Base-by-base conservation (phyloP, 2,888 invertebrate genomes). In the Holacanthella duospinosa region DNA sequence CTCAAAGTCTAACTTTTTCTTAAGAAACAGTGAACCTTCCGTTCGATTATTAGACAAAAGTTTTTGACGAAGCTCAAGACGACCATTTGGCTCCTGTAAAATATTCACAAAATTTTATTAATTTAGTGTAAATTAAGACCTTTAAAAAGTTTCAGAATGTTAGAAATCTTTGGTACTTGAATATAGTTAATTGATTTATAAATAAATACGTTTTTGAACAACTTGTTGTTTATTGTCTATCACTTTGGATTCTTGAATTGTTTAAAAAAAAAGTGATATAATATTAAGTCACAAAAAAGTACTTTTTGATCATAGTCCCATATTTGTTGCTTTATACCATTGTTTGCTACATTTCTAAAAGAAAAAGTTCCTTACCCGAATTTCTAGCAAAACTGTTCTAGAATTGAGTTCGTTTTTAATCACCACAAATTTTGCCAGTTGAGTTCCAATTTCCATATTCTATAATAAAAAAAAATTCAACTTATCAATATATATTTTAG, bases 1-100 rank as follows among this genome's bases (percentile, higher is more conserved):
- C 77, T 93, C 93, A 75, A 91, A 93, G 78, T 93, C 93, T 74
- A 93, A 79, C 68, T 86, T 84, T 60, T 87, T 87, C 62, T 86
- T 81, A 54, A 91, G 79, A 73, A 87, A 84, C 74, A 91, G 85
- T 2, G 87, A 86, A 55, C 89, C 90, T 75, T 89, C 86, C 16
- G 88, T 88, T 74, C 87, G 86, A 73, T 86, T 86, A 2, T 85
- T 82, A 12, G 86, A 85, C 53, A 86, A 83, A 67, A 88, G 83
- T 27, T 68, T 70, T 55, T 74, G 75, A 62, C 70, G 71, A 28
- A 75, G 62, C 55, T 68, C 67, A 27, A 72, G 64, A 43, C 71
- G 64, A 21, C 66, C 69, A 12, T 65, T 63, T 58, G 66, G 64
- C 29, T 72, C 70, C 72, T 72, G 55, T 43, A 36, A 25, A 36